phyloP scores from a whole-genome alignment of 2,797 vertebrate genomes.

The Girardinus metallicus region DNA sequence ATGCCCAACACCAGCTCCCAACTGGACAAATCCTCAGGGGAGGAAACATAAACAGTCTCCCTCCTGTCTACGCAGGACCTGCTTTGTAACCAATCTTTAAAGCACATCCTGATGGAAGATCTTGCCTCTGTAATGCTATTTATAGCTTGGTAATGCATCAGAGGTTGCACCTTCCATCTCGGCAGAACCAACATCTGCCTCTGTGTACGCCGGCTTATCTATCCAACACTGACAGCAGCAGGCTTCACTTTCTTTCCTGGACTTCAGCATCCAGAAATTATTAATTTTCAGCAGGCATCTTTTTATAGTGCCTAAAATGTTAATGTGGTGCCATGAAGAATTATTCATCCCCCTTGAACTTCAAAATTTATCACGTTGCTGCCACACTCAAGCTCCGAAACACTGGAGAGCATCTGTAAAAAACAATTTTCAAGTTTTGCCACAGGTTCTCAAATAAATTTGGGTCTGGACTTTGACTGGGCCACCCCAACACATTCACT shows the following conservation, averaged over 20 bases:
- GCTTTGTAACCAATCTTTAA: slow-evolving; percentile 73
- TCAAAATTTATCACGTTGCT: neutral
- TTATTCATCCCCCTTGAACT: neutral
- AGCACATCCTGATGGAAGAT: slow-evolving; percentile 74
- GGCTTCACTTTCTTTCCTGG: neutral
- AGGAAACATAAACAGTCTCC: slow-evolving; percentile 49
- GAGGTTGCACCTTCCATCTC: slow-evolving; percentile 76
- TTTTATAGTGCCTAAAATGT: neutral
- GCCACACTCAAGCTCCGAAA: neutral
- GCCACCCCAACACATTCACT: neutral
- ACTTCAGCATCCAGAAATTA: neutral
- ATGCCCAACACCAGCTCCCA: slow-evolving; percentile 22
- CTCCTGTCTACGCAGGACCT: slow-evolving; percentile 56
- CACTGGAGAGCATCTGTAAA: neutral
- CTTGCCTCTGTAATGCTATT: slow-evolving; percentile 73
- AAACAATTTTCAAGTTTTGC: neutral
- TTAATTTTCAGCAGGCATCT: neutral
- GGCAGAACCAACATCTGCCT: slow-evolving; percentile 75
- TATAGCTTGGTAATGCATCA: slow-evolving; percentile 79
- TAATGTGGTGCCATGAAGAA: neutral
- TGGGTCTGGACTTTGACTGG: neutral
- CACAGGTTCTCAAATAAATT: neutral
- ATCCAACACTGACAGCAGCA: slow-evolving; percentile 45
- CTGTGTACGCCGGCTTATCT: slow-evolving; percentile 57
- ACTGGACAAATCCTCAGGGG: slow-evolving; percentile 40